phyloP scores from a whole-genome alignment of 2,888 invertebrate genomes.

The Drosophila meridionalis region DNA sequence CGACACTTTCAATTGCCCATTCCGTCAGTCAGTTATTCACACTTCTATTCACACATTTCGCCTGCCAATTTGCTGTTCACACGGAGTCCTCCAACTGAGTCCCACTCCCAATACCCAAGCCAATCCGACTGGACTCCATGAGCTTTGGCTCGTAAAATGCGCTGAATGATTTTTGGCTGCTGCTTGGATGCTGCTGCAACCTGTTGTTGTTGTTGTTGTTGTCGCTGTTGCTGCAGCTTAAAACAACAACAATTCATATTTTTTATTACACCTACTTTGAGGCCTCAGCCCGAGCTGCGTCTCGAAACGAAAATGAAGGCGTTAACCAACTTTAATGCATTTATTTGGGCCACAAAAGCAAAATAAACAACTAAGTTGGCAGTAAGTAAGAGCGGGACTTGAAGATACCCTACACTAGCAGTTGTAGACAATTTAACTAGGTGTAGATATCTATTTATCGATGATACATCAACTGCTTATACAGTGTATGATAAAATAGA shows the following conservation, averaged over 20 bases:
- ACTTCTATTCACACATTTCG: slow-evolving; percentile 23
- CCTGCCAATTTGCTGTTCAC: slow-evolving; percentile 28
- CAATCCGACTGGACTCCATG: slow-evolving; percentile 22
- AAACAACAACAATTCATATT: slow-evolving; percentile 78
- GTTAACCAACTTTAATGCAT: slow-evolving; percentile 83
- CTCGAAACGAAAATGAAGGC: slow-evolving; percentile 65
- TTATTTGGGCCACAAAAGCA: slow-evolving; percentile 79
- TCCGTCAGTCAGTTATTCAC: slow-evolving; percentile 24
- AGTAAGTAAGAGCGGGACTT: neutral
- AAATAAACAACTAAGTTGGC: slow-evolving; percentile 25
- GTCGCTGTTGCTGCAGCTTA: slow-evolving; percentile 51
- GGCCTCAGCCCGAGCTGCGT: slow-evolving; percentile 15
- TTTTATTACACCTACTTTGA: slow-evolving; percentile 77
- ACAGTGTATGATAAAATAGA: too few species aligned
- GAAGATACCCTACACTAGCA: slow-evolving; percentile 7
- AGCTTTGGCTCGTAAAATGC: slow-evolving; percentile 58
- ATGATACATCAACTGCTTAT: too few species aligned
- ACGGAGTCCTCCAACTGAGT: slow-evolving; percentile 19
- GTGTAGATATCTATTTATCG: neutral
- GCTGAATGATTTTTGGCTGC: slow-evolving; percentile 69
- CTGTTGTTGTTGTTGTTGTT: slow-evolving; percentile 37
- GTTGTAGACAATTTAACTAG: neutral
- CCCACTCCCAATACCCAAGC: slow-evolving; percentile 4
- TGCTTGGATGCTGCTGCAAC: slow-evolving; percentile 27
- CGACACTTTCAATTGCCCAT: slow-evolving; percentile 1